Evolutionary conservation across 2,113 vertebrate genomes (phyloP), one percentile per base, ranked within the genome.

Genomic region (Alectura lathami): DNA sequence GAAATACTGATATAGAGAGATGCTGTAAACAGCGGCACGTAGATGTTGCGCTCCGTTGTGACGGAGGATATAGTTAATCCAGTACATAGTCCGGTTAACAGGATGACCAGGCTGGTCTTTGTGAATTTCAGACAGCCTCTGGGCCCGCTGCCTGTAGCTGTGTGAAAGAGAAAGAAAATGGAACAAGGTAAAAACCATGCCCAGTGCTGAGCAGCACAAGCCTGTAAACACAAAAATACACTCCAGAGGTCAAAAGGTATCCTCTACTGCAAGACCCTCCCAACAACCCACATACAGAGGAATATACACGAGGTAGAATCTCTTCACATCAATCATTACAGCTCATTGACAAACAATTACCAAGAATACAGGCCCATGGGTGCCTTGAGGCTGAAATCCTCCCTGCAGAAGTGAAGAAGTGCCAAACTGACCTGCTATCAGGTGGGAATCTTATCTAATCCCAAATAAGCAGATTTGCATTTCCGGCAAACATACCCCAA

Each of bases 61-160:
- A 59, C 99, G 99, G 56, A 99, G 98, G 76, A 99, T 98, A 95
- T 99, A 99, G 95, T 98, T 98, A 82, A 99, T 99, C 99, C 99
- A 99, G 95, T 99, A 99, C 22, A 98, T 97, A 11, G 99, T 99
- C 73, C 99, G 98, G 89, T 97, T 98, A 76, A 99, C 98, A 0
- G 99, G 99, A 87, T 99, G 99, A 17, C 98, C 99, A 0, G 99
- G 99, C 89, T 99, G 99, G 96, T 99, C 99, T 97, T 98, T 99
- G 97, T 99, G 99, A 94, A 99, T 99, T 94, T 98, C 98, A 5
- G 99, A 99, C 68, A 99, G 97, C 89, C 98, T 96, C 74, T 63
- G 98, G 17, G 99, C 99, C 83, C 96, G 97, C 88, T 98, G 98
- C 27, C 98, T 98, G 94, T 99, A 99, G 97, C 99, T 99, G 67